phyloP scores from a whole-genome alignment of 2,113 vertebrate species.

The Antigone vipio region DNA sequence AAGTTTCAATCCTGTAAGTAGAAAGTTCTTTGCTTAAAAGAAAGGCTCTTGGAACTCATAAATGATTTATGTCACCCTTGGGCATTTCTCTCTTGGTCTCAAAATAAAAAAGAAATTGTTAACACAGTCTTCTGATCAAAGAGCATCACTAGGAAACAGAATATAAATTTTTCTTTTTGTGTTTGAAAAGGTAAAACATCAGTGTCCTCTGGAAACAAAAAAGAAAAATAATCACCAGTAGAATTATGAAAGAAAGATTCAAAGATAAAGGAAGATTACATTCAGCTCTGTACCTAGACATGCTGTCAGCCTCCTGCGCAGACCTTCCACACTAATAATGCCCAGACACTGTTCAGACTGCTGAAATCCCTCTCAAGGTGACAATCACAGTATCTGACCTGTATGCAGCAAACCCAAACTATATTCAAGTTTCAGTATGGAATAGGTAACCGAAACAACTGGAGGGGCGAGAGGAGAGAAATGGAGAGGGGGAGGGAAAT shows the following conservation, averaged over 20 bases:
- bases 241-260: not conserved
- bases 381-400: rapidly evolving
- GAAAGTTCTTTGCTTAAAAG: slow-evolving; percentile 8
- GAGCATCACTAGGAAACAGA: not conserved
- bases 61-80: slow-evolving; percentile 26
- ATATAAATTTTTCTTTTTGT: not conserved
- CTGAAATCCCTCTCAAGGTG: not conserved
- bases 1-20: not conserved
- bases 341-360: not conserved
- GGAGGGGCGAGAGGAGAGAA: not conserved
- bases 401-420: not conserved
- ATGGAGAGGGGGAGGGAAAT: not conserved
- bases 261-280: not conserved
- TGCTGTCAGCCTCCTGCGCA: not conserved
- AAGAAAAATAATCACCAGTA: not conserved
- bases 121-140: slow-evolving; percentile 47
- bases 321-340: not conserved
- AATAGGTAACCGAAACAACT: not conserved
- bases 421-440: not conserved
- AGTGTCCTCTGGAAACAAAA: not conserved
- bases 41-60: not conserved
- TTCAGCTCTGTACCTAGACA: not conserved
- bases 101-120: slow-evolving; percentile 29
- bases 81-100: not conserved
- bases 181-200: slow-evolving; percentile 26